These are phyloP conservation scores for Perca schrenkii DNA, from an alignment of 2,113 vertebrate genomes.

Conservation along the genomic window DNA sequence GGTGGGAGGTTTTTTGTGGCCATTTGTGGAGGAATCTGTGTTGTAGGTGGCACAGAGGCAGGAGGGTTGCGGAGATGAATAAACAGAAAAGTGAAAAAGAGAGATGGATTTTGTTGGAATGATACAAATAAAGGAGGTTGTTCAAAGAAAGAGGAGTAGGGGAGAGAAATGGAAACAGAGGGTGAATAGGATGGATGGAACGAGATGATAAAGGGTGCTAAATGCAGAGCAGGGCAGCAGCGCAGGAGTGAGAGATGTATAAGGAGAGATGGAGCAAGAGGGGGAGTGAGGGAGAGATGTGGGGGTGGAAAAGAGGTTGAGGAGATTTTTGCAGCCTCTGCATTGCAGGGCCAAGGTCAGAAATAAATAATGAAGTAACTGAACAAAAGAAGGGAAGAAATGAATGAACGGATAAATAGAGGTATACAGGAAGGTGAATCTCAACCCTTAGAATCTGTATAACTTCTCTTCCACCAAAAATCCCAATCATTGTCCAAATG, in stretches of 20 bases:
- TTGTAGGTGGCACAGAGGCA: slow-evolving; percentile 49
- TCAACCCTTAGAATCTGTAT: background rate
- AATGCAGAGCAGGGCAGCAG: background rate
- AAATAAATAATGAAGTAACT: slow-evolving; percentile 64
- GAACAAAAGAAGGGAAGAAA: slow-evolving; percentile 47
- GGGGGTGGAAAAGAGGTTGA: slow-evolving; percentile 37
- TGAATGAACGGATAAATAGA: slow-evolving; percentile 34
- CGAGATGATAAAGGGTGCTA: background rate
- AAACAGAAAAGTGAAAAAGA: background rate
- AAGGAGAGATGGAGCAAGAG: slow-evolving; percentile 1
- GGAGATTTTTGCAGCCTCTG: slow-evolving; percentile 54
- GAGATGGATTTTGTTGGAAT: background rate
- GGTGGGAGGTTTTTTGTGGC: slow-evolving; percentile 41
- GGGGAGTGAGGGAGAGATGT: slow-evolving; percentile 1
- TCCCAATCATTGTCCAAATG: background rate
- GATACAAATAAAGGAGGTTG: slow-evolving; percentile 5
- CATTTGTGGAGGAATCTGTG: slow-evolving; percentile 42
- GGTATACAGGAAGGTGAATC: slow-evolving; percentile 24
- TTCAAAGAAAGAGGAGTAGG: background rate
- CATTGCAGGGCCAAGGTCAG: slow-evolving; percentile 61
- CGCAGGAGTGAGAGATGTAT: background rate
- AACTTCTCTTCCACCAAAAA: background rate
- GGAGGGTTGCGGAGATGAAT: slow-evolving; percentile 22
- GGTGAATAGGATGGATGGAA: slow-evolving; percentile 4
- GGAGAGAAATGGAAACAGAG: background rate